Evolutionary conservation across 2,888 invertebrate genomes (phyloP), one percentile per base, ranked within the genome.

Genomic region (Carterocephalus palaemon): DNA sequence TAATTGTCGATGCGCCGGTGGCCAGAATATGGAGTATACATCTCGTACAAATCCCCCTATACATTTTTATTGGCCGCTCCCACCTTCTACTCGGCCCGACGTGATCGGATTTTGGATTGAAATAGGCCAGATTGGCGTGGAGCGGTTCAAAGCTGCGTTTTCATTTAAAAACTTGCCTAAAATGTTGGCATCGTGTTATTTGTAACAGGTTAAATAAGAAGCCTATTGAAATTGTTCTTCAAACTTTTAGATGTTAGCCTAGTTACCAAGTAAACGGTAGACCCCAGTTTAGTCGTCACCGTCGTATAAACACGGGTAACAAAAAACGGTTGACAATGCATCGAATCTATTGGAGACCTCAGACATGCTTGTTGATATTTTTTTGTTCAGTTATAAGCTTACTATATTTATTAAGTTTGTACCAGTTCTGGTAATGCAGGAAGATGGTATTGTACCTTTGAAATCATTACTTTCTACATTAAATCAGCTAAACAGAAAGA

Each of bases 61-160:
- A 83, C 84, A 85, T 84, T 84, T 85, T 82, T 85, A 85, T 84
- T 85, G 83, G 82, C 69, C 63, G 67, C 72, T 70, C 69, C 76
- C 72, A 82, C 84, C 83, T 83, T 80, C 74, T 65, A 65, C 60
- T 66, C 59, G 51, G 48, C 26, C 58, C 56, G 53, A 80, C 84
- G 84, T 83, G 84, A 76, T 53, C 46, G 3, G 80, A 56, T 52
- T 81, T 59, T 56, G 57, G 50, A 54, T 60, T 52, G 48, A 56
- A 57, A n/a, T n/a, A 58, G 51, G 59, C 16, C 4, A 7, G 23
- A 24, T 40, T 48, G 46, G 47, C 41, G 64, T 36, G 48, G 19
- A 26, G 12, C 46, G 42, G 7, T 41, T 31, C 4, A 34, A 38
- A 8, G 33, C 48, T 34, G 12, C 10, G 3, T 19, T 4, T 19